Base-by-base conservation (phyloP, 2,113 vertebrate species). In the Globicephala melas region DNA sequence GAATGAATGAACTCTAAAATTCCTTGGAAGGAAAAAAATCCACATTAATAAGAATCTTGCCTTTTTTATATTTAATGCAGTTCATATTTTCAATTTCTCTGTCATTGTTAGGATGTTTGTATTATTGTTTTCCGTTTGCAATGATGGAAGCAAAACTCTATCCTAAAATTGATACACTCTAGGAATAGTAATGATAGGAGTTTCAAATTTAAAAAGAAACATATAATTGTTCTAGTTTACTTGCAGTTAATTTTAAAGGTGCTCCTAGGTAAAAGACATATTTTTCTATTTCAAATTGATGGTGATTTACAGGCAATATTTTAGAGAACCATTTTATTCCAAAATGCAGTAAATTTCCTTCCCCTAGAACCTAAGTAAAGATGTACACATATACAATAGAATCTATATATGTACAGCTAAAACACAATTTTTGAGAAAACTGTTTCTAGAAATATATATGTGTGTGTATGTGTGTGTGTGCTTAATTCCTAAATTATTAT, bases 81-180 rank as follows among this genome's bases (percentile, higher is more conserved):
- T 93, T 87, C 44, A 89, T 80, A 95, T 71, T 96, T 95, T 97
- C 60, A 96, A 91, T 97, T 97, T 94, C 20, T 87, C 74, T 94
- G 91, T 93, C 93, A 96, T 95, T 97, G 63, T 97, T 97, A 80
- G 92, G 97, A 85, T 97, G 97, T 98, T 96, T 91, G 91, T 96
- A 98, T 96, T 93, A 94, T 94, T 97, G 74, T 89, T 96, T 91
- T 97, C 71, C 93, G 93, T 97, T 91, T 97, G 96, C 97, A 98
- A 98, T 98, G 97, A 98, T 98, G 98, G 98, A 98, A 99, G 97
- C 96, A 98, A 91, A 97, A 41, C 79, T 44, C 94, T 86, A 83
- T 92, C 91, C 18, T 84, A 58, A 97, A 97, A 87, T 80, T 68
- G 44, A 23, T 44, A 92, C 0, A 11, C 4, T 26, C 15, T 77